Evolutionary conservation across 2,888 invertebrate genomes (phyloP).

Genomic region (Epicampocera succincta): DNA sequence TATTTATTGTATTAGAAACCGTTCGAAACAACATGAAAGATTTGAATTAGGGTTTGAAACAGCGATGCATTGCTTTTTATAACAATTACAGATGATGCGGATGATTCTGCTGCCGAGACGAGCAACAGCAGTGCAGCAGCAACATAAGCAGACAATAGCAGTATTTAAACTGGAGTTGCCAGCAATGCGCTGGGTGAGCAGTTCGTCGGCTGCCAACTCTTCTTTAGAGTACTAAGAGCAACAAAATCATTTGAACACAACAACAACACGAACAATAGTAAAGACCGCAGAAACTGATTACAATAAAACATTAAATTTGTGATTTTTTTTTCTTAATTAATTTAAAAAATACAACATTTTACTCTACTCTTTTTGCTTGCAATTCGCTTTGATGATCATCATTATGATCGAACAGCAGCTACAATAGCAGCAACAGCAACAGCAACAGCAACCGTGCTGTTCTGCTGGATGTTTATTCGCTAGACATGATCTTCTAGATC

Average conservation of each 20-base stretch:
- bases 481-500: conserved; percentile 68
- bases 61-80: conserved; percentile 74
- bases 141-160: conserved; percentile 40
- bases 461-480: conserved; percentile 29
- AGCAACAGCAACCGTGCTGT: not conserved
- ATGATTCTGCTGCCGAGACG: conserved; percentile 60
- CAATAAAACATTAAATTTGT: conserved; percentile 23
- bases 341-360: conserved; percentile 35
- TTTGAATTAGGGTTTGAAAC: conserved; percentile 74
- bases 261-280: too few relatives aligned
- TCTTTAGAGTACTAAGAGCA: conserved; percentile 9
- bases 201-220: not conserved
- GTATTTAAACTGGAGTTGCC: conserved; percentile 67
- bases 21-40: conserved; percentile 72
- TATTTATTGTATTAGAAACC: conserved; percentile 59
- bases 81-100: conserved; percentile 70
- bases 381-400: conserved; percentile 18
- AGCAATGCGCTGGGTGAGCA: conserved; percentile 51
- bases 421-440: too few relatives aligned
- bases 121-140: conserved; percentile 40
- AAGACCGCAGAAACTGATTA: not conserved
- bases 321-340: conserved; percentile 30
- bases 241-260: conserved; percentile 25
- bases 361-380: conserved; percentile 51
- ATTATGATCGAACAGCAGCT: not conserved